phyloP scores from a whole-genome alignment of 1,140 invertebrate species.

The Hesperophylax magnus region DNA sequence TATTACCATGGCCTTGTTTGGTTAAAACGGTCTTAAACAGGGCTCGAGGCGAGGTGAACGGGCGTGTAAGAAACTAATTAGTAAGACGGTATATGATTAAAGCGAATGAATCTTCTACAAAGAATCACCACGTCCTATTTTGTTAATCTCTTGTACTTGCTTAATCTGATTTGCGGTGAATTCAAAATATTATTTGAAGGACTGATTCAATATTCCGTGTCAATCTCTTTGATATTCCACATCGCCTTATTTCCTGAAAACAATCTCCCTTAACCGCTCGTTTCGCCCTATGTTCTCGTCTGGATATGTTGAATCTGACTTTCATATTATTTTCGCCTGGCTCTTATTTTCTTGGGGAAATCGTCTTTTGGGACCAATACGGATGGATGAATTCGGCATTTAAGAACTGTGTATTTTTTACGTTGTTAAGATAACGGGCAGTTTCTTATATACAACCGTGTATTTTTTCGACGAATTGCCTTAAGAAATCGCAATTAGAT shows the following conservation, averaged over 20 bases:
- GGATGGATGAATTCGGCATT: slow-evolving; percentile 22
- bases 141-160: too few species aligned
- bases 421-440: not conserved
- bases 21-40: too few species aligned
- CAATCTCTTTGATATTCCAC: slow-evolving; percentile 15
- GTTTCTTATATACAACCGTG: not conserved
- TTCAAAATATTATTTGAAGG: too few species aligned
- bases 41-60: too few species aligned
- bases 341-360: slow-evolving; percentile 18
- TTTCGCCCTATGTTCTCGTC: slow-evolving; percentile 15
- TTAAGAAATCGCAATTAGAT: not conserved
- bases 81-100: too few species aligned
- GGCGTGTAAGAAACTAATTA: too few species aligned
- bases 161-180: too few species aligned
- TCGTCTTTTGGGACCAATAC: slow-evolving; percentile 29
- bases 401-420: slow-evolving; percentile 4
- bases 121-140: too few species aligned
- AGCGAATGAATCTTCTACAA: too few species aligned
- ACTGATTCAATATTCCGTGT: not conserved
- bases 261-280: slow-evolving; percentile 23
- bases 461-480: not conserved
- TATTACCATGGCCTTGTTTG: too few species aligned
- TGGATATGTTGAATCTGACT: slow-evolving; percentile 32
- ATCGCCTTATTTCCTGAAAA: slow-evolving; percentile 4
- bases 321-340: slow-evolving; percentile 25